Evolutionary conservation across 2,113 vertebrate genomes (phyloP).

Genomic region (Corythornis cristatus): DNA sequence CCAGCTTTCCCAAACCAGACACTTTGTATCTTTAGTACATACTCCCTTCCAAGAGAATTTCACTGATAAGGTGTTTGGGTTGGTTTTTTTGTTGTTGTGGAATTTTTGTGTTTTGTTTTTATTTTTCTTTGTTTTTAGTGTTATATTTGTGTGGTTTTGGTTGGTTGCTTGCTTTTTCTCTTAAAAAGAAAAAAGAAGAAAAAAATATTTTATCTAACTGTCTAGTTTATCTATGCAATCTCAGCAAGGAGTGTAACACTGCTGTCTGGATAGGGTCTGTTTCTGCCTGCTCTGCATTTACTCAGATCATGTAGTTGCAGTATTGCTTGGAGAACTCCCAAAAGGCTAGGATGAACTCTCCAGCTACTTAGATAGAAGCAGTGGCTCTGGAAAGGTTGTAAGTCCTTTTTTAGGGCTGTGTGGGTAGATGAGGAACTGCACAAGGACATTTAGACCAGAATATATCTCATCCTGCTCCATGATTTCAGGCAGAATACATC

Average conservation of each 20-base stretch:
- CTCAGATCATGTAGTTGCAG: accelerated
- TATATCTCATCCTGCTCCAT: neutral
- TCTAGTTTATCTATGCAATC: neutral
- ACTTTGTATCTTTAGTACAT: neutral
- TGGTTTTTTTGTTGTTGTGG: too few relatives aligned
- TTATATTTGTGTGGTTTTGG: too few relatives aligned
- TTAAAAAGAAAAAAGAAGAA: neutral
- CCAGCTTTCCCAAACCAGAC: neutral
- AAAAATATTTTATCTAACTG: neutral
- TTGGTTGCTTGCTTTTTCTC: too few relatives aligned
- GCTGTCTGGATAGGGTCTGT: neutral
- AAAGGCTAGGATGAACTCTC: neutral
- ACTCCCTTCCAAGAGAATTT: neutral
- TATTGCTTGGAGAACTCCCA: neutral
- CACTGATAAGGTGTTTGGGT: neutral
- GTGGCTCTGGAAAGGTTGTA: neutral
- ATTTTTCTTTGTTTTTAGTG: neutral
- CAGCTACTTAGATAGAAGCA: neutral
- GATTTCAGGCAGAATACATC: neutral
- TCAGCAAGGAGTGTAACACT: neutral
- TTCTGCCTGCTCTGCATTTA: neutral
- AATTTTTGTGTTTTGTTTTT: neutral
- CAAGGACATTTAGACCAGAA: neutral
- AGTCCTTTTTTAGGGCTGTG: neutral
- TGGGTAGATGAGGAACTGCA: neutral